Percentiles rank a stretch among this genome's conserved stretches.
Evolutionary conservation across 2,113 vertebrate species (phyloP).

Genomic region (Aegotheles bennettii): DNA sequence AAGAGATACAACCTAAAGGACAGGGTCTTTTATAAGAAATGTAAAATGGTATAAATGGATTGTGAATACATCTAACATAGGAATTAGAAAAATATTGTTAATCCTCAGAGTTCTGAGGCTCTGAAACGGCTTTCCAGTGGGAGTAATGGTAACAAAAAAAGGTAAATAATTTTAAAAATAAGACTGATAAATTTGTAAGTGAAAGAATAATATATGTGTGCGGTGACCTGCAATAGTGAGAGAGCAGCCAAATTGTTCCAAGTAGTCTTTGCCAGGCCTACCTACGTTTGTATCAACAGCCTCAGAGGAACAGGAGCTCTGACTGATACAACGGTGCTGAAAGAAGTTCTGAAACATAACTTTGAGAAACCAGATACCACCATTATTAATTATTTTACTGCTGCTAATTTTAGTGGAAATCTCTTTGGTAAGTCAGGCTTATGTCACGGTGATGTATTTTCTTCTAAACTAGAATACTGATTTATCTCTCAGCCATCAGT

Average conservation of each 20-base stretch:
- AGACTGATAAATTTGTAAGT: neutral
- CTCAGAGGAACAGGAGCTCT: neutral
- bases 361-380: neutral
- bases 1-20: neutral
- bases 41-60: neutral
- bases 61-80: neutral
- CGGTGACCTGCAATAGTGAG: neutral
- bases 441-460: neutral
- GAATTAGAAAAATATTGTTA: neutral
- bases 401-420: neutral
- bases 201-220: neutral
- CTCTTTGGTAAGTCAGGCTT: neutral
- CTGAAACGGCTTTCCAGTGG: neutral
- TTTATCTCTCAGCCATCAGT: neutral
- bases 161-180: neutral
- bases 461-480: neutral
- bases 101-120: neutral
- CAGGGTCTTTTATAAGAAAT: fast-evolving
- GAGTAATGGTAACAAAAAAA: neutral
- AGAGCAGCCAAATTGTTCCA: neutral
- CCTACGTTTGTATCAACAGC: fast-evolving
- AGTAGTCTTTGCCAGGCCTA: neutral
- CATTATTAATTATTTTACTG: neutral
- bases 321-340: neutral
- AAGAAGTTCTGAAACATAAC: neutral